Base-by-base conservation (phyloP, 2,888 invertebrate species). In the Micoletzkya japonica region DNA sequence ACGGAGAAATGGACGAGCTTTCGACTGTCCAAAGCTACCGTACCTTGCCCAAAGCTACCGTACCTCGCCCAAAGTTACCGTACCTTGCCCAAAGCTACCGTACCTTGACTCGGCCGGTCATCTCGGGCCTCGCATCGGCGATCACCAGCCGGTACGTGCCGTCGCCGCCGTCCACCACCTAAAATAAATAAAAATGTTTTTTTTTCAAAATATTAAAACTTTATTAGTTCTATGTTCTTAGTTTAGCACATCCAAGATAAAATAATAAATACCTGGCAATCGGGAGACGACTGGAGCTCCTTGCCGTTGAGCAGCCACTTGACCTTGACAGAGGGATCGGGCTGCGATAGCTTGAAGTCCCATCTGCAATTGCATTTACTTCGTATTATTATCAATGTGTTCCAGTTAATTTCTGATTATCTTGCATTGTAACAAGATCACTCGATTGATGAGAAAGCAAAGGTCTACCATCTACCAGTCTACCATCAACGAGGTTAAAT, bases 61-160 rank as follows among this genome's bases (percentile, higher is more conserved):
- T n/a, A n/a, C n/a, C n/a, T n/a, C n/a, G n/a, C n/a, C n/a, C n/a
- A n/a, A n/a, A n/a, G n/a, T n/a, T n/a, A n/a, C n/a, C n/a, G n/a
- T n/a, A n/a, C n/a, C n/a, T n/a, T n/a, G n/a, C n/a, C n/a, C n/a
- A n/a, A n/a, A n/a, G n/a, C n/a, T n/a, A 44, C 17, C 44, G 44
- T 64, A 67, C 67, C 60, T 56, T 59, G 30, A 81, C 49, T 4
- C 71, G 73, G 56, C 78, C 81, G 69, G 70, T 71, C 76, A 76
- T 76, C 10, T 77, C 76, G 0, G 79, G 73, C 44, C 72, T 74
- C 1, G 80, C 79, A 20, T 76, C 70, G n/a, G 76, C 70, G 79
- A 96, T 93, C 79, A 88, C 89, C 69, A 95, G 87, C 85, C 90
- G 90, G 63, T 77, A 73, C 14, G 73, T 77, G 34, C 82, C 82